Evolutionary conservation across 92 coral and sea anemone species (phyloP).

Genomic region (Micromussa lordhowensis): DNA sequence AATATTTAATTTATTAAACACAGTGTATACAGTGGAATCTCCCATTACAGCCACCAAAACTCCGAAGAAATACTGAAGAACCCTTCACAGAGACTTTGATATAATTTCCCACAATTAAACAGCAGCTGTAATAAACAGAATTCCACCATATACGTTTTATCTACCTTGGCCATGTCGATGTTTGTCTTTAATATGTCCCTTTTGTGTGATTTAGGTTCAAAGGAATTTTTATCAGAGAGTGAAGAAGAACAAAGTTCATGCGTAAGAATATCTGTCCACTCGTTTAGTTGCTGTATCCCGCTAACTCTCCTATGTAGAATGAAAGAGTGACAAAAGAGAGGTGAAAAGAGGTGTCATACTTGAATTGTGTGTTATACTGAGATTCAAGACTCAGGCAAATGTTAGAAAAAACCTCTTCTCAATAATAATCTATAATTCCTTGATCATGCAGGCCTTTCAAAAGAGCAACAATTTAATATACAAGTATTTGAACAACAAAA

Average conservation of each 20-base stretch:
- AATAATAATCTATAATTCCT: no score
- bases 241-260: constrained; percentile 47
- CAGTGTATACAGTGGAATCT: background rate
- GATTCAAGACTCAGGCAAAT: background rate
- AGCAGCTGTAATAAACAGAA: background rate
- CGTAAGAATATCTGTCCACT: constrained; percentile 71
- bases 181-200: constrained; percentile 26
- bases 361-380: background rate
- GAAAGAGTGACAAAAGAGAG: background rate
- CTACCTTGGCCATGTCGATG: constrained; percentile 74
- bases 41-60: background rate
- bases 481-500: no score
- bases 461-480: no score
- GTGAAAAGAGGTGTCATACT: background rate
- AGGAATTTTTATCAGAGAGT: constrained; percentile 36
- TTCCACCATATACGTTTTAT: background rate
- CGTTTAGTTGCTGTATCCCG: constrained; percentile 69
- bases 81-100: background rate
- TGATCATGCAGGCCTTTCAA: no score
- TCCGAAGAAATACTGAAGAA: no score
- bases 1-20: background rate
- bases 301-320: constrained; percentile 59
- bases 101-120: background rate
- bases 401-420: background rate
- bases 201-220: constrained; percentile 22